Evolutionary conservation across 1,140 invertebrate species (phyloP), one percentile per base, ranked within the genome.

Genomic region (Drosophila athabasca): DNA sequence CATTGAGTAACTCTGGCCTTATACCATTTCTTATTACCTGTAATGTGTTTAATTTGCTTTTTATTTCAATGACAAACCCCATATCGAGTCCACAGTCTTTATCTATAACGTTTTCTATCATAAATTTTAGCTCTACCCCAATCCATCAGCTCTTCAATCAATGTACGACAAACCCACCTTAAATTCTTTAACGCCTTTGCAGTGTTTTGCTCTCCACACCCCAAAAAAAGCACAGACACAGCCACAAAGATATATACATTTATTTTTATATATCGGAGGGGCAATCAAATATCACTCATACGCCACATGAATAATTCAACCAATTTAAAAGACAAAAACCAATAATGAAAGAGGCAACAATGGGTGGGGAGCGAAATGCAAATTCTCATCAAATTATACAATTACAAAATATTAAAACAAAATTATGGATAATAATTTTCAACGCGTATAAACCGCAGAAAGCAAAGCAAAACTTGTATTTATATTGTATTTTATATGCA

Each of bases 201-300:
- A 8, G 19, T 19, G 3, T 11, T 39, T 39, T 5, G 35, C 62
- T n/a, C n/a, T 26, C 9, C 64, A 69, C 64, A 49, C 65, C 62
- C 43, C 26, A 31, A 19, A 9, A 13, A 39, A 41, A n/a, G 11
- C 35, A 39, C 3, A 5, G 17, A 19, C 17, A 19, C 17, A 19
- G 17, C 17, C 9, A 39, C 9, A 35, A 9, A 35, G 9, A 24
- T 48, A 64, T 13, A 39, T 13, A 22, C 24, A 22, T n/a, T 35
- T 24, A 3, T 35, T n/a, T 67, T 64, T 24, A 8, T 31, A 52
- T 4, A 39, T 26, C 50, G 41, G 59, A 48, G 31, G 53, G 64
- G 69, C 68, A 87, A 87, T 87, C 79, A 87, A 88, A 87, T 83
- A 87, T 88, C 79, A 87, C 71, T 82, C 83, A 87, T 79, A 83